Evolutionary conservation across 2,113 vertebrate species (phyloP), one percentile per base, ranked within the genome.

Genomic region (Pogonocichla stellata): DNA sequence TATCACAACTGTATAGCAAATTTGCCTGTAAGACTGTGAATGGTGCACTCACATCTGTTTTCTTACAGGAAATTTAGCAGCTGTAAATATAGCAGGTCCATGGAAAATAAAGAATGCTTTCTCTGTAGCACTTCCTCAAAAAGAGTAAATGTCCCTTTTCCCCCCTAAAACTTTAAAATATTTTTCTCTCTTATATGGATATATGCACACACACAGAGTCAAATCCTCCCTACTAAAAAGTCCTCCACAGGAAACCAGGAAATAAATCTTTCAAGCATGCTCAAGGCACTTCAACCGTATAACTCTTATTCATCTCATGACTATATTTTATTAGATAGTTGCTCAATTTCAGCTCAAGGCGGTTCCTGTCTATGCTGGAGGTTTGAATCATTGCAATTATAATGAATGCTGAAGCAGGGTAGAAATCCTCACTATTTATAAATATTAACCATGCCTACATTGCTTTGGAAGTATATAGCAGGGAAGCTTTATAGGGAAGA

Each of bases 41-140:
- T 78, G 78, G 88, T 74, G 71, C n/a, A 38, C 54, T 38, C 47
- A 38, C 48, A 73, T 79, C 48, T 67, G 62, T 64, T 94, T 69
- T 42, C 40, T 93, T 75, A 36, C 83, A 88, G 90, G 34, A 87
- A 91, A 90, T 71, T 31, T 26, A 94, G 85, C 87, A 94, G 80
- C 84, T 92, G 75, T 89, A 89, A 85, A 90, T 73, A 89, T 10
- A 87, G 65, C 42, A 93, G 36, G 17, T 56, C 80, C 54, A 25
- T 28, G 50, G 80, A 81, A 57, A 73, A 89, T 28, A 87, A 73
- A 56, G 24, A 80, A 86, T 24, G 38, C 18, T 71, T 53, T 79
- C n/a, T 42, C 24, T 69, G 31, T 73, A 70, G 45, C 67, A 40
- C 15, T 16, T 70, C 14, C 23, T 53, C 16, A 20, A n/a, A 23